Evolutionary conservation across 2,797 vertebrate species (phyloP).

Genomic region (Craterocephalus amniculus): DNA sequence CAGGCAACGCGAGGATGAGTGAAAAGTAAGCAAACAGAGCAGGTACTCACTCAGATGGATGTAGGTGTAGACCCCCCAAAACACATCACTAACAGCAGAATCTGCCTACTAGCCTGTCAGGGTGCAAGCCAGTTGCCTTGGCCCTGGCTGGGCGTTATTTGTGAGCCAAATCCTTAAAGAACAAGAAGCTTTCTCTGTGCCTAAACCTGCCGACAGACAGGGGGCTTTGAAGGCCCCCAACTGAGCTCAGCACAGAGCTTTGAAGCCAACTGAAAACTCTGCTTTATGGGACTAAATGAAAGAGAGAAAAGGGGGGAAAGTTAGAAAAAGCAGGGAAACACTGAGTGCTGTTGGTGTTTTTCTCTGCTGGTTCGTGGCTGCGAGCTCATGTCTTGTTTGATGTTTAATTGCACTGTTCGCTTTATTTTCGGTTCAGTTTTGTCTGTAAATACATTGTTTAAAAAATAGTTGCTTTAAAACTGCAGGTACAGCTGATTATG

Average conservation of each 20-base stretch:
- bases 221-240: constrained; percentile 89
- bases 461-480: neutral
- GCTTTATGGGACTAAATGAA: constrained; percentile 79
- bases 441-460: constrained; percentile 3
- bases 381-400: constrained; percentile 40
- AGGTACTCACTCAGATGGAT: constrained; percentile 75
- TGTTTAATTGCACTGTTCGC: constrained; percentile 37
- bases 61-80: constrained; percentile 59
- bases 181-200: constrained; percentile 85
- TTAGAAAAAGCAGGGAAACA: constrained; percentile 63
- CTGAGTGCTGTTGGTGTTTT: constrained; percentile 48
- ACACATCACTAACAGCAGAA: constrained; percentile 69
- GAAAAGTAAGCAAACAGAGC: constrained; percentile 52
- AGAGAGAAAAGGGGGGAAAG: constrained; percentile 69
- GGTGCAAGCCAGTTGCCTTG: constrained; percentile 70
- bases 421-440: constrained; percentile 19
- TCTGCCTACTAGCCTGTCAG: constrained; percentile 69
- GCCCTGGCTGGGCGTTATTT: constrained; percentile 82
- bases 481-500: neutral
- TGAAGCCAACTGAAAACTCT: constrained; percentile 85
- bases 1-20: constrained; percentile 42
- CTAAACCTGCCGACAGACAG: constrained; percentile 88
- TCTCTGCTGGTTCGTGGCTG: constrained; percentile 39
- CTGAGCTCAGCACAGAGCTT: constrained; percentile 85
- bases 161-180: constrained; percentile 87